A percentile compares a stretch with the other conserved stretches of the same genome.
Evolutionary conservation across 1,140 invertebrate genomes (phyloP).

Genomic region (Hyposmocoma kahamanoa): DNA sequence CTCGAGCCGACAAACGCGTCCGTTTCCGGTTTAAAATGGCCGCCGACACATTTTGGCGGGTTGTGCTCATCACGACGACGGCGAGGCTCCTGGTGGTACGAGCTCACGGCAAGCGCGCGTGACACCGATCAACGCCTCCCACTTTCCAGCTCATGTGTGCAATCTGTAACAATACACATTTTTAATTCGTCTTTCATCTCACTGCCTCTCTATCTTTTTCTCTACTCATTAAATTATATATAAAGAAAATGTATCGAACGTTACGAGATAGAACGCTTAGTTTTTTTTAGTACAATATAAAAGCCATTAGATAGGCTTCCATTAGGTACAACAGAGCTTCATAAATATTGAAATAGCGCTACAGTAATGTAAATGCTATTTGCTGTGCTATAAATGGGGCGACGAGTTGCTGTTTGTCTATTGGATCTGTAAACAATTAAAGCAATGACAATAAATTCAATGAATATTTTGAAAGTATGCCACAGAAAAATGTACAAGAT

Average conservation of each 20-base stretch:
- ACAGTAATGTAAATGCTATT: neutral
- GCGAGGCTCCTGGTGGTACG: slow-evolving; percentile 43
- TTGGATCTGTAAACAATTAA: slow-evolving; percentile 1
- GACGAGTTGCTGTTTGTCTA: neutral
- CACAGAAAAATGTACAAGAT: too few relatives aligned
- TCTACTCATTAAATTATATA: too few relatives aligned
- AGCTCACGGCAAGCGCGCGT: slow-evolving; percentile 56
- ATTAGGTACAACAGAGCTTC: slow-evolving; percentile 1
- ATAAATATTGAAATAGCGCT: slow-evolving; percentile 2
- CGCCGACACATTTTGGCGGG: slow-evolving; percentile 68
- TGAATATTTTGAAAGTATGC: too few relatives aligned
- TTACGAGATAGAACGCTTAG: too few relatives aligned
- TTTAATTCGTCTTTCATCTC: too few relatives aligned
- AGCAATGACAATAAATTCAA: too few relatives aligned
- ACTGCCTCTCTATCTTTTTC: too few relatives aligned
- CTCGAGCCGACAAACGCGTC: slow-evolving; percentile 59
- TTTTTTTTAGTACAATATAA: too few relatives aligned
- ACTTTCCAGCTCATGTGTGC: slow-evolving; percentile 36
- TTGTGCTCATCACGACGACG: slow-evolving; percentile 67
- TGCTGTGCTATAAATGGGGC: neutral
- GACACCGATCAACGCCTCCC: slow-evolving; percentile 14
- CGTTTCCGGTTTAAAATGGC: slow-evolving; percentile 64
- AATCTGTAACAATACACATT: slow-evolving; percentile 57
- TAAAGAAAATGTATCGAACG: too few relatives aligned
- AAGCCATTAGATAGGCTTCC: neutral